Evolutionary conservation across 30 jellyfish, hydroid and myxozoan genomes (phyloP).

Genomic region (Clytia hemisphaerica): DNA sequence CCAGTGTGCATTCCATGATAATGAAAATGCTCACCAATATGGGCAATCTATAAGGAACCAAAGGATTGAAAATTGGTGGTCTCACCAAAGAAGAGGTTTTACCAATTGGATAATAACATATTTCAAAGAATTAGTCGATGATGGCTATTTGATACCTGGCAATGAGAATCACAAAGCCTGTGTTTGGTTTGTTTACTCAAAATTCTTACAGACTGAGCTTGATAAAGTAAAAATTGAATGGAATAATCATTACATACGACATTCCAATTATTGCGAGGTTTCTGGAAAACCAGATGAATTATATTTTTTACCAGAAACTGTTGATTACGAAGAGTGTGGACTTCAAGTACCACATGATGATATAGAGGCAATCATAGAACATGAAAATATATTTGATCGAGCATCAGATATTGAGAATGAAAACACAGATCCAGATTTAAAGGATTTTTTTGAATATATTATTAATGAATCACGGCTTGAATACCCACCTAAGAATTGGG

Average conservation of each 20-base stretch:
- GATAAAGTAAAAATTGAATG: background rate
- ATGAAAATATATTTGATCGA: conserved; percentile 1
- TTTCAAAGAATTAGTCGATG: background rate
- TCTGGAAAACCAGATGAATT: conserved; percentile 27
- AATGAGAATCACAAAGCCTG: background rate
- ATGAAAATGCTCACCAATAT: no score
- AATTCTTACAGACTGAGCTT: background rate
- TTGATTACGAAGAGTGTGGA: background rate
- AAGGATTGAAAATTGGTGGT: no score
- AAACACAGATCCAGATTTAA: no score
- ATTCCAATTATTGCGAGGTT: conserved; percentile 10
- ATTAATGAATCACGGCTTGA: no score
- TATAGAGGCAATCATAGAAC: background rate
- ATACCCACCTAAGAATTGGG: no score
- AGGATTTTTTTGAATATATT: no score
- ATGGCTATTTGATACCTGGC: background rate
- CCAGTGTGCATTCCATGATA: no score
- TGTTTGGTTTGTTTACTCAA: background rate
- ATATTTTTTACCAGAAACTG: conserved; percentile 20
- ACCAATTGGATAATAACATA: background rate
- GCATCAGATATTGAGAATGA: background rate
- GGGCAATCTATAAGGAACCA: no score
- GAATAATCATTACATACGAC: background rate
- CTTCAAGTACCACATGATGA: background rate
- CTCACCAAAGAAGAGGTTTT: no score